Evolutionary conservation across 2,888 invertebrate genomes (phyloP).

Genomic region (Homarus gammarus): DNA sequence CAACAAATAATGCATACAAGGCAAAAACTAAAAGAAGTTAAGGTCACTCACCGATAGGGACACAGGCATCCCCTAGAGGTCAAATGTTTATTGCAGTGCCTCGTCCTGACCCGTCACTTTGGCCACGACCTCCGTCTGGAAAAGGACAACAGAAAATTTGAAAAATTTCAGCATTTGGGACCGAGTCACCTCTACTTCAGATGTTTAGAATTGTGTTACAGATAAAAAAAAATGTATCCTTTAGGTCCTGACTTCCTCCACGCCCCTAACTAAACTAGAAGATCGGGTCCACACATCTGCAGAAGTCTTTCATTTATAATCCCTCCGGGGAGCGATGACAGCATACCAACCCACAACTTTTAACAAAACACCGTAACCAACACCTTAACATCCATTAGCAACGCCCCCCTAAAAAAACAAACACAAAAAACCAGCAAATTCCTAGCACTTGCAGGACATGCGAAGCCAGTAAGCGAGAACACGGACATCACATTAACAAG

Average conservation of each 20-base stretch:
- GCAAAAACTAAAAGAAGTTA: background rate
- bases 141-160: background rate
- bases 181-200: background rate
- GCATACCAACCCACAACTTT: background rate
- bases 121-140: background rate
- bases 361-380: background rate
- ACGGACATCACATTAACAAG: background rate
- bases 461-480: background rate
- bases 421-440: background rate
- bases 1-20: background rate
- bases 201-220: background rate
- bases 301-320: too few relatives aligned
- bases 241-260: too few relatives aligned
- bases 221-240: too few relatives aligned
- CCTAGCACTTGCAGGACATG: background rate
- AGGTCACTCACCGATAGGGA: constrained; percentile 4
- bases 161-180: background rate
- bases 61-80: constrained; percentile 8
- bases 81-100: background rate
- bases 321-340: background rate
- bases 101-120: background rate
- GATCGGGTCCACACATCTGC: too few relatives aligned
- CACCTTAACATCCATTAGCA: background rate
- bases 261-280: too few relatives aligned
- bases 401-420: background rate